These are phyloP conservation scores for Myiothlypis coronata DNA, from an alignment of 2,797 vertebrate species.

Conservation along the genomic window DNA sequence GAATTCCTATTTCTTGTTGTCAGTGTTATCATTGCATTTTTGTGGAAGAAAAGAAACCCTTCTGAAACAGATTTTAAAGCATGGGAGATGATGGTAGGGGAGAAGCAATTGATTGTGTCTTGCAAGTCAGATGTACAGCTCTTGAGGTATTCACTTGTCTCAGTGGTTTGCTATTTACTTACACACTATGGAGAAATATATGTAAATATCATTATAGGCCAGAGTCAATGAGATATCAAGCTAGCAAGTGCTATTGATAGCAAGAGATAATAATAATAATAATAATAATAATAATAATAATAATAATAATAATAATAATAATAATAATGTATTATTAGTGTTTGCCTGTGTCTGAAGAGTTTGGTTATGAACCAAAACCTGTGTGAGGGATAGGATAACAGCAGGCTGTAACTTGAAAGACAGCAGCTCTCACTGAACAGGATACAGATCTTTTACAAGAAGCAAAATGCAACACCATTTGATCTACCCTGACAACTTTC, in stretches of 20 bases:
- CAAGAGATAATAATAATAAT: not conserved
- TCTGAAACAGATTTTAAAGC: not conserved
- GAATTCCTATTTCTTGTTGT: not conserved
- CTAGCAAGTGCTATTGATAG: not conserved
- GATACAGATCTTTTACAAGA: not conserved
- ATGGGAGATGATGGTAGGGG: not conserved
- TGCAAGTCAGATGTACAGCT: not conserved
- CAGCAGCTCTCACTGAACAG: not conserved
- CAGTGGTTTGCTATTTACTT: not conserved
- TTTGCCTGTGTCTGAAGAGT: not conserved
- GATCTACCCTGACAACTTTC: not conserved
- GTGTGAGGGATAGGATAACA: not conserved
- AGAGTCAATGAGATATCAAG: not conserved
- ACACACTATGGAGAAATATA: not conserved
- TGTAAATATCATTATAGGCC: not conserved
- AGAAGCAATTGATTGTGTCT: not conserved
- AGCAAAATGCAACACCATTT: not conserved
- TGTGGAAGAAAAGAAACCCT: not conserved
- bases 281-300: too few species aligned
- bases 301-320: not conserved
- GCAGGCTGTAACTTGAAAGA: not conserved
- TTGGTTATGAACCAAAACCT: not conserved
- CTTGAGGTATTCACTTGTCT: not conserved
- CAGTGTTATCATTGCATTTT: not conserved
- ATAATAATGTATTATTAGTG: not conserved